Conservation (phyloP, 2,113 vertebrate species). For the Callocephalon fimbriatum region DNA sequence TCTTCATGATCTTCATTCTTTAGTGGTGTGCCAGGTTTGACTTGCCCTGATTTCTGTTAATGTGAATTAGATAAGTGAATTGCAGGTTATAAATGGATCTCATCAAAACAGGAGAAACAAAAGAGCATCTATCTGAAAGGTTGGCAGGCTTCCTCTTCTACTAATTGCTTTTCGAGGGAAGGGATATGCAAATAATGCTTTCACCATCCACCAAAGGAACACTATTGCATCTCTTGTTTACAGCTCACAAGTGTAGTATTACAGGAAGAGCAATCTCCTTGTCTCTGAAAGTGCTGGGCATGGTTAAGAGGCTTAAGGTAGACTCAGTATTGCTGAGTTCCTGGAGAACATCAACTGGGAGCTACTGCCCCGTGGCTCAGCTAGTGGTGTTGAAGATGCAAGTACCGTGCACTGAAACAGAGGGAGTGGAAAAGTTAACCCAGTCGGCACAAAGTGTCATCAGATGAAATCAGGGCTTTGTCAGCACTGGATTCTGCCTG, state of each 20-base stretch:
- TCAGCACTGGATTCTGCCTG: not conserved
- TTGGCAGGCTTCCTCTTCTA: conserved; percentile 41
- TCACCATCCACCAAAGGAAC: not conserved
- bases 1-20: conserved; percentile 18
- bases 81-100: conserved; percentile 56
- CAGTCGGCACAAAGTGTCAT: not conserved
- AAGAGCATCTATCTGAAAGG: conserved; percentile 29
- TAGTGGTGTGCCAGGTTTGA: not conserved
- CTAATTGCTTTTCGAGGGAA: conserved; percentile 61
- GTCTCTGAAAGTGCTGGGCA: not conserved
- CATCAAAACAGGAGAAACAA: conserved; percentile 47
- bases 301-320: not conserved
- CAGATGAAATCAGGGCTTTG: not conserved
- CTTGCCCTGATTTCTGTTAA: conserved; percentile 54
- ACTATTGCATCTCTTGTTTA: not conserved
- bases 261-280: not conserved
- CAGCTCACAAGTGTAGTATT: not conserved
- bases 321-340: not conserved
- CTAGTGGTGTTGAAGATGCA: not conserved
- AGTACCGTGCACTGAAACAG: not conserved
- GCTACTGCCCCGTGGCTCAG: not conserved
- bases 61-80: conserved; percentile 47
- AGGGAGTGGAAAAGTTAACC: not conserved
- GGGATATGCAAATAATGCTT: conserved; percentile 14
- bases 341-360: not conserved